Conservation (phyloP, 2,797 vertebrate genomes). For the Cottoperca gobio region DNA sequence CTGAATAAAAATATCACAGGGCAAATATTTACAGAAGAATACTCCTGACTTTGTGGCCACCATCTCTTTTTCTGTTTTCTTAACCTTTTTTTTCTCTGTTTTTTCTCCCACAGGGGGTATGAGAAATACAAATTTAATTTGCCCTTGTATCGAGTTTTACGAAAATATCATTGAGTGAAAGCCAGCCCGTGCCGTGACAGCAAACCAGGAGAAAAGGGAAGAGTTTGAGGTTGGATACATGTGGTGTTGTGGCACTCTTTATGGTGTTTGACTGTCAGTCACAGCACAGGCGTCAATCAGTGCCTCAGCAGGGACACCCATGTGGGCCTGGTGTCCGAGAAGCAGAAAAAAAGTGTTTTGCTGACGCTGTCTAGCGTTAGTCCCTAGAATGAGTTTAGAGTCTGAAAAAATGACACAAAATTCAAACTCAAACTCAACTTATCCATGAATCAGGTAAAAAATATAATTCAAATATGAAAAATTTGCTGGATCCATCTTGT, state of each 20-base stretch:
- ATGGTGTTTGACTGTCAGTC: conserved; percentile 58
- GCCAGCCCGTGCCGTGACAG: conserved; percentile 7
- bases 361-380: neutral
- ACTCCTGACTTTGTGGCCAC: conserved; percentile 22
- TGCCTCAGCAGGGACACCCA: conserved; percentile 40
- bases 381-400: neutral
- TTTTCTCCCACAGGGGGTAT: neutral
- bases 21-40: conserved; percentile 64
- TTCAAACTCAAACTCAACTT: neutral
- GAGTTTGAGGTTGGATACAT: conserved; percentile 40
- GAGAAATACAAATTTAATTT: conserved; percentile 42
- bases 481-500: neutral
- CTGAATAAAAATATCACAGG: conserved; percentile 44
- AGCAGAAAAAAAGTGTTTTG: neutral
- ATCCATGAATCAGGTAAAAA: neutral
- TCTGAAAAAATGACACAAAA: neutral
- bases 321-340: neutral
- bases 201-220: neutral
- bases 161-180: conserved; percentile 50
- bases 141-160: conserved; percentile 40
- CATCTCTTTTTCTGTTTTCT: conserved; percentile 37
- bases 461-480: neutral
- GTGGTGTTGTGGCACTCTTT: conserved; percentile 24
- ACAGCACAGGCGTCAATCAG: conserved; percentile 45
- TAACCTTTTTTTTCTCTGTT: conserved; percentile 17